Evolutionary conservation across 2,113 vertebrate species (phyloP).

Genomic region (Eublepharis macularius): DNA sequence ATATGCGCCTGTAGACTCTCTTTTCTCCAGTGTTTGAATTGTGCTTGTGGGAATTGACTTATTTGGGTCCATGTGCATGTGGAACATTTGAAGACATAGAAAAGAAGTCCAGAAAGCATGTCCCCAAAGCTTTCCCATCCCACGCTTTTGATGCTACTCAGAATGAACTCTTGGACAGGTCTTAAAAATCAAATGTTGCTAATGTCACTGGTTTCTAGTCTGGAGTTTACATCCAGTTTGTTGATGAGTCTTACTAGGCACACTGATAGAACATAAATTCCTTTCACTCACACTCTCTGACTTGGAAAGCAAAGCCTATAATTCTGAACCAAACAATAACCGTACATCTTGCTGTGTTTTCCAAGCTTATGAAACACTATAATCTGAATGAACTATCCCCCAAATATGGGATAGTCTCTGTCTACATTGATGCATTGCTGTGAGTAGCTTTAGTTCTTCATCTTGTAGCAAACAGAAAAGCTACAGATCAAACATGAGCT

Average conservation of each 20-base stretch:
- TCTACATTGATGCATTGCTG: background rate
- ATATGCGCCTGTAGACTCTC: too few species aligned
- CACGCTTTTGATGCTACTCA: too few species aligned
- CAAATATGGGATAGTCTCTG: background rate
- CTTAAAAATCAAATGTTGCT: background rate
- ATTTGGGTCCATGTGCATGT: too few species aligned
- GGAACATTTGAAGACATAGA: too few species aligned
- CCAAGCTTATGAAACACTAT: background rate
- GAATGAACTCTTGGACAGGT: too few species aligned
- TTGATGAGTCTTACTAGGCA: background rate
- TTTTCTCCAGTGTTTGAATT: background rate
- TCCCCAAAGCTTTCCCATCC: background rate
- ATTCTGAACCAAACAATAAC: background rate
- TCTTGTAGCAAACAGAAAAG: background rate
- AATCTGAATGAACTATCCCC: background rate
- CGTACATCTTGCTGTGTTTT: background rate
- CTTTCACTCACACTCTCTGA: background rate
- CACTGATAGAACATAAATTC: background rate
- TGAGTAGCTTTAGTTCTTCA: background rate
- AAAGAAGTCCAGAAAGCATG: too few species aligned
- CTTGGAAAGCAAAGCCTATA: background rate
- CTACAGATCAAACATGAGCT: background rate
- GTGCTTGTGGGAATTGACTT: background rate
- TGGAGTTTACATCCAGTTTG: background rate
- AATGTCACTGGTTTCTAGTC: background rate